Evolutionary conservation across 2,888 invertebrate species (phyloP), one percentile per base, ranked within the genome.

Genomic region (Agrotis clavis): DNA sequence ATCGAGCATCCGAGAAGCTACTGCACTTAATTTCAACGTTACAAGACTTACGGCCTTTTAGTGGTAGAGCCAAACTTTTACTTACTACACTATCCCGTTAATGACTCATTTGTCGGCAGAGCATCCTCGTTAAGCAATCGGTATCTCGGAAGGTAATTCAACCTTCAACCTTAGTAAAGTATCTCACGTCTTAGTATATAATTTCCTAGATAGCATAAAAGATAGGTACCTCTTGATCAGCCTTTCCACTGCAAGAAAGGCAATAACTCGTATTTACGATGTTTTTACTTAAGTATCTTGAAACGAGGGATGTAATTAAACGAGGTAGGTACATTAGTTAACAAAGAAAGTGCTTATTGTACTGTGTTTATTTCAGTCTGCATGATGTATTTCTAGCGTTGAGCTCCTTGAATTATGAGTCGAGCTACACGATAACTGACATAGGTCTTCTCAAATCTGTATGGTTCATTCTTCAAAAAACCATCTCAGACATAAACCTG

Each of bases 61-160:
- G 41, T 41, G 41, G 47, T 47, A 47, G 47, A 9, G 2, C 13
- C n/a, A 35, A 1, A 2, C 0, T 35, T 53, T 19, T 16, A 53
- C 48, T 41, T 41, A 41, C n/a, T 69, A 3, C 9, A 62, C 18
- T 21, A 47, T 4, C 21, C 19, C 57, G n/a, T 59, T 79, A 71
- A 83, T 66, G 61, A 35, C 21, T 50, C n/a, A 74, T 57, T 74
- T 71, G 66, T 79, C 74, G 70, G 71, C 64, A 67, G 71, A 79
- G 71, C 68, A 71, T 60, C 50, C 71, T 77, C 67, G 74, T 62
- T 70, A 76, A 70, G 72, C 59, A 82, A 82, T 80, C 71, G 25
- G 60, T 59, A 11, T 11, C 67, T 68, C n/a, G 60, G 47, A 65
- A 78, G 53, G 68, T 80, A 78, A 77, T 81, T 76, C 66, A 64